These are phyloP conservation scores for Pristis pectinata DNA, from an alignment of 2,797 vertebrate genomes.

Conservation along the genomic window DNA sequence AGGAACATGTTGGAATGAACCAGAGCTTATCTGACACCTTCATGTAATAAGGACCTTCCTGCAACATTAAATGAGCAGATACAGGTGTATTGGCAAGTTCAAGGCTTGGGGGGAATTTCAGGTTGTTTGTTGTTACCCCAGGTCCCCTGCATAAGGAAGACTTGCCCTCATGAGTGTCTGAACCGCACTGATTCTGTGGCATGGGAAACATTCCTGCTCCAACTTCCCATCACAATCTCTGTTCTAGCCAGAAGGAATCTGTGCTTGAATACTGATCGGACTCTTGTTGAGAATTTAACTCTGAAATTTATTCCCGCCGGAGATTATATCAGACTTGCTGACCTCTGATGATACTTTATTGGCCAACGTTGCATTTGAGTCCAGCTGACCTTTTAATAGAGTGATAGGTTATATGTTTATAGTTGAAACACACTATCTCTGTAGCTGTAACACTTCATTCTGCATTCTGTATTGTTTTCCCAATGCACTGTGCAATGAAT, in stretches of 20 bases:
- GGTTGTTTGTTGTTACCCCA: background rate
- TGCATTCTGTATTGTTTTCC: too few species aligned
- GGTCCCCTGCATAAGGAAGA: background rate
- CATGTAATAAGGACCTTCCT: too few species aligned
- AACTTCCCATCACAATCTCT: background rate
- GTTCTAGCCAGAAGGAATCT: background rate
- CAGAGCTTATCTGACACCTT: too few species aligned
- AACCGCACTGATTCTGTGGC: background rate
- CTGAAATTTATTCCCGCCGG: background rate
- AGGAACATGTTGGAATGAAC: too few species aligned
- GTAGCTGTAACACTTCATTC: too few species aligned
- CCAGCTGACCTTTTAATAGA: background rate
- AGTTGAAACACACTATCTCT: background rate
- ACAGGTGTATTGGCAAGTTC: too few species aligned
- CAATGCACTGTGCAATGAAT: too few species aligned
- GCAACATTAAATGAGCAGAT: too few species aligned
- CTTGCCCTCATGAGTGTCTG: background rate
- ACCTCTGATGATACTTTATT: background rate
- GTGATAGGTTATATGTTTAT: background rate
- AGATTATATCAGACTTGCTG: background rate
- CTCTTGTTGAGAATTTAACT: background rate
- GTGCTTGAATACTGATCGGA: background rate
- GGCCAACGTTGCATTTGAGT: background rate
- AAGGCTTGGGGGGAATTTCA: background rate
- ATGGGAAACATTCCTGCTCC: background rate